Percentiles rank a stretch among this genome's conserved stretches.
These are phyloP conservation scores for Steatornis caripensis DNA, from an alignment of 2,113 vertebrate species.

Conservation along the genomic window DNA sequence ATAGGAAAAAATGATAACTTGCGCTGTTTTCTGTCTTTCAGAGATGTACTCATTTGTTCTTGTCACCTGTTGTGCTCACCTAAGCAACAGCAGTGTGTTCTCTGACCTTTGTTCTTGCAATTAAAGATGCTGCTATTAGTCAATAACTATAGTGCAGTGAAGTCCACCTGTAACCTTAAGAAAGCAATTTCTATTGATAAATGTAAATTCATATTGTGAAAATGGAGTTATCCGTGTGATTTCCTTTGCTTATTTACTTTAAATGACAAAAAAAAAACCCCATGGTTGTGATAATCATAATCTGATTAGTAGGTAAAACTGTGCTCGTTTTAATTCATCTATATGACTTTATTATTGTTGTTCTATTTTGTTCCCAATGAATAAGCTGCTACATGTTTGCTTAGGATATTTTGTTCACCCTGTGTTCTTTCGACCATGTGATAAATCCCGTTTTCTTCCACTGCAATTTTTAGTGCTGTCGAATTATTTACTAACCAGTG, in stretches of 20 bases:
- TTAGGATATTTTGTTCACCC: neutral
- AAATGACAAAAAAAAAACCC: neutral
- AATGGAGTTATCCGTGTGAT: neutral
- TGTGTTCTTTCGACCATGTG: neutral
- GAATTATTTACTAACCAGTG: conserved; percentile 11
- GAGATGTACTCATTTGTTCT: neutral
- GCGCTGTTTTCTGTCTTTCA: neutral
- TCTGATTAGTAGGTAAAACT: neutral
- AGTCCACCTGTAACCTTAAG: neutral
- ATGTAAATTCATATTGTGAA: neutral
- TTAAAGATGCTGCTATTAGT: conserved; percentile 16
- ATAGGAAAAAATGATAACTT: neutral
- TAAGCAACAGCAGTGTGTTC: conserved; percentile 2
- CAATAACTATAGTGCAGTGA: neutral
- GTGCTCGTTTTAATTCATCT: neutral
- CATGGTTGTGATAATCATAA: neutral
- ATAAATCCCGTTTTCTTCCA: conserved; percentile 14
- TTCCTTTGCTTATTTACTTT: neutral
- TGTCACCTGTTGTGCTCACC: neutral
- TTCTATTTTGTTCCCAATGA: neutral
- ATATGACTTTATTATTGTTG: neutral
- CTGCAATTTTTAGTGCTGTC: neutral
- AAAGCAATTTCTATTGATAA: neutral
- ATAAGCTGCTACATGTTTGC: neutral
- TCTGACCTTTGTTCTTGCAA: conserved; percentile 37